A percentile compares a stretch with the other conserved stretches of the same genome.
Evolutionary conservation across 2,888 invertebrate genomes (phyloP).

Genomic region (Hydroisotoma schaefferi): DNA sequence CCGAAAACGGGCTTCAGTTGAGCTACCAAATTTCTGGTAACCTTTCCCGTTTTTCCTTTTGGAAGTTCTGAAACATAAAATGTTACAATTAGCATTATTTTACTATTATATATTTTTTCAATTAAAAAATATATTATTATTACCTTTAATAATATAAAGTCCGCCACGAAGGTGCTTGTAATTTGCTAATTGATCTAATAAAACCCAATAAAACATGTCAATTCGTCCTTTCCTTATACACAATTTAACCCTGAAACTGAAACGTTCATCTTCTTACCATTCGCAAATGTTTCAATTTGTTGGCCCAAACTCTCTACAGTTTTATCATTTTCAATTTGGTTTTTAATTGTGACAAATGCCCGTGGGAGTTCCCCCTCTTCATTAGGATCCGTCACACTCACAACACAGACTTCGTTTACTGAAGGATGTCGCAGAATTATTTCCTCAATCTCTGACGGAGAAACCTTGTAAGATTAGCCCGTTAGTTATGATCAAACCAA

Average conservation of each 20-base stretch:
- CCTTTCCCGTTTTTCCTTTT: slow-evolving; percentile 30
- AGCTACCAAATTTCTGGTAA: slow-evolving; percentile 12
- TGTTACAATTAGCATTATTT: background rate
- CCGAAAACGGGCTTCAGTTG: too few species aligned
- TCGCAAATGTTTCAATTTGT: slow-evolving; percentile 37
- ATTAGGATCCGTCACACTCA: slow-evolving; percentile 27
- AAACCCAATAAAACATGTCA: background rate
- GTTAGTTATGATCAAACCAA: background rate
- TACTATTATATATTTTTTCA: background rate
- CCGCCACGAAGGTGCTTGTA: slow-evolving; percentile 27
- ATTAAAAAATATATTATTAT: background rate
- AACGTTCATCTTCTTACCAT: slow-evolving; percentile 21
- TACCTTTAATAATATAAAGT: slow-evolving; percentile 14
- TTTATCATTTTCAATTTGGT: background rate
- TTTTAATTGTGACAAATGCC: slow-evolving; percentile 30
- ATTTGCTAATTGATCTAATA: slow-evolving; percentile 18
- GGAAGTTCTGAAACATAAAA: slow-evolving; percentile 22
- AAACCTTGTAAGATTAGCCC: slow-evolving; percentile 27
- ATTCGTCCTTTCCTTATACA: too few species aligned
- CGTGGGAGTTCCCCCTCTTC: slow-evolving; percentile 39
- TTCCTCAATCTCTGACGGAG: slow-evolving; percentile 42
- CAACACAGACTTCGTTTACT: slow-evolving; percentile 37
- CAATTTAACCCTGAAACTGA: slow-evolving; percentile 1
- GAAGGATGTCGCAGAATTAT: slow-evolving; percentile 38
- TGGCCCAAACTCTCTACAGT: slow-evolving; percentile 3